These are phyloP conservation scores for Acleris literana DNA, from an alignment of 2,888 invertebrate genomes.

Conservation along the genomic window DNA sequence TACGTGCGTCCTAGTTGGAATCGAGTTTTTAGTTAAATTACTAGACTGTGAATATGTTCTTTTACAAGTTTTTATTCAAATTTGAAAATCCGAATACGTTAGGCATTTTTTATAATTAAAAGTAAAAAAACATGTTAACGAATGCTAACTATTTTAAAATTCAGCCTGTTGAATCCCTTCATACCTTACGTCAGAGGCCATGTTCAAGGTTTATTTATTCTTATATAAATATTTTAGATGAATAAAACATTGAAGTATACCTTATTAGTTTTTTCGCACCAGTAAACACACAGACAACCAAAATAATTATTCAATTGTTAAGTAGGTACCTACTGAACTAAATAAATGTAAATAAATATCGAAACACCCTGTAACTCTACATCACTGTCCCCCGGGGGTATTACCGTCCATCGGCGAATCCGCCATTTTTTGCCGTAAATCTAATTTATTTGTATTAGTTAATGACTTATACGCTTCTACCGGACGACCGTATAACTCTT, in stretches of 20 bases:
- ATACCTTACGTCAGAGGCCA: too few species aligned
- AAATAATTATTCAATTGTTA: too few species aligned
- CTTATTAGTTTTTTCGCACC: too few species aligned
- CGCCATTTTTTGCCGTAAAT: conserved; percentile 80
- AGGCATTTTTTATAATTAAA: too few species aligned
- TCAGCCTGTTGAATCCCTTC: too few species aligned
- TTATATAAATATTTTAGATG: too few species aligned
- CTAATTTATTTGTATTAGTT: conserved; percentile 84
- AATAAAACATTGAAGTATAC: too few species aligned
- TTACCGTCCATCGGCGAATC: conserved; percentile 64
- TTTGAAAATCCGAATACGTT: not conserved
- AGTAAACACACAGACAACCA: too few species aligned
- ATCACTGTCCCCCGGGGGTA: conserved; percentile 68
- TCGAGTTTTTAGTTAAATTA: conserved; percentile 12
- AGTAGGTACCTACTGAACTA: not conserved
- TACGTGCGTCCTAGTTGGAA: conserved; percentile 22
- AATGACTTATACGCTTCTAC: conserved; percentile 78
- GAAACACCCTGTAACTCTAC: conserved; percentile 42
- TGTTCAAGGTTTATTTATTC: too few species aligned
- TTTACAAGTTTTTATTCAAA: not conserved
- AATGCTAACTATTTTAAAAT: too few species aligned
- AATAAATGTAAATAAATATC: not conserved
- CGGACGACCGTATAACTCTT: conserved; percentile 71
- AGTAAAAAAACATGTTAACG: too few species aligned
- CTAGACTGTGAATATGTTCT: not conserved